Conservation (phyloP, 37 sponge, comb jelly and placozoan species). For the Haliclona indistincta region DNA sequence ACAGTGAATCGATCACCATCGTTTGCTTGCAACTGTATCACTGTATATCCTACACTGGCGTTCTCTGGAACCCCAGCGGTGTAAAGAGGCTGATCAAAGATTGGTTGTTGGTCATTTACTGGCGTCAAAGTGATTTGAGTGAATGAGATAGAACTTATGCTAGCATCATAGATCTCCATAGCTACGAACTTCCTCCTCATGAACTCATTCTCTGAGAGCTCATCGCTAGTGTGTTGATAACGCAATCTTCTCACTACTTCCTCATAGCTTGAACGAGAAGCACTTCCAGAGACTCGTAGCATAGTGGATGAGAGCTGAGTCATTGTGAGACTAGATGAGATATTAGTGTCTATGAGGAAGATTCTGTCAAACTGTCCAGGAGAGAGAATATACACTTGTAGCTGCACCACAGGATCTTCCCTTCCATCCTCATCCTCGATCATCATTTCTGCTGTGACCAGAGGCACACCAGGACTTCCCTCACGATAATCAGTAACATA, state of each 20-base stretch:
- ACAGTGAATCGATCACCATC: constrained; percentile 42
- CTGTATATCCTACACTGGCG: constrained; percentile 22
- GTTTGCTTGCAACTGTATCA: constrained; percentile 34
- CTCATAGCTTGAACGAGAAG: constrained; percentile 18
- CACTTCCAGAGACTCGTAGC: constrained; percentile 18
- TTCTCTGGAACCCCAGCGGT: constrained; percentile 30
- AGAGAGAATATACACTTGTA: constrained; percentile 18
- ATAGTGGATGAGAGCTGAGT: not conserved
- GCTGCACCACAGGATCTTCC: constrained; percentile 11
- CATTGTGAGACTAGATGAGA: not conserved
- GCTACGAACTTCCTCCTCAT: constrained; percentile 12
- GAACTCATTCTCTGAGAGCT: constrained; percentile 6
- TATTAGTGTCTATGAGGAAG: not conserved
- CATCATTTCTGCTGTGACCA: constrained; percentile 25
- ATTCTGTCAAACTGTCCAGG: constrained; percentile 14
- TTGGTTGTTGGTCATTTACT: constrained; percentile 75
- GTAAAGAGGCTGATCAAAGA: constrained; percentile 22
- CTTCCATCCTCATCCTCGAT: constrained; percentile 19
- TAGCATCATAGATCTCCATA: constrained; percentile 11
- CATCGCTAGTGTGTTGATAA: constrained; percentile 37
- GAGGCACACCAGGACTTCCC: constrained; percentile 5
- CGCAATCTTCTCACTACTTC: constrained; percentile 1
- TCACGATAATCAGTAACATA: constrained; percentile 9
- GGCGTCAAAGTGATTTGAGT: constrained; percentile 10
- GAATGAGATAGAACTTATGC: constrained; percentile 8